phyloP scores from a whole-genome alignment of 2,113 vertebrate genomes.

The Lophotis ruficrista region DNA sequence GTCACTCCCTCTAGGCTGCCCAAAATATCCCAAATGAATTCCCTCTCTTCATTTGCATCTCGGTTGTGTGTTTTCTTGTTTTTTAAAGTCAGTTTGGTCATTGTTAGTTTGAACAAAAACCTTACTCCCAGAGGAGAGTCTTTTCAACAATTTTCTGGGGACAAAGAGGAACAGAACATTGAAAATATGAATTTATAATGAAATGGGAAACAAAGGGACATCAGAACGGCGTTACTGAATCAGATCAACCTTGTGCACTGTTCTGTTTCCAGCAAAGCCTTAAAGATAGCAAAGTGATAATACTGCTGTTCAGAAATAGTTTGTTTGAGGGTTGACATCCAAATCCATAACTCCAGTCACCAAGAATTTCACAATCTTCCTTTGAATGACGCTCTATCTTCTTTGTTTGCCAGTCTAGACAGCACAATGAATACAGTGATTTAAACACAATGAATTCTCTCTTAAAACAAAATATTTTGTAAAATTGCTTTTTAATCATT shows the following conservation, averaged over 20 bases:
- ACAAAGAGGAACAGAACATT: conserved; percentile 63
- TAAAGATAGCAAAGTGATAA: conserved; percentile 76
- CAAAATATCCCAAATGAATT: conserved; percentile 32
- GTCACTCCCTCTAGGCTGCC: not conserved
- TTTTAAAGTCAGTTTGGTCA: conserved; percentile 53
- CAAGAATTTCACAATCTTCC: conserved; percentile 65
- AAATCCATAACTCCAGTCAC: conserved; percentile 71
- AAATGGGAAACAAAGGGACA: conserved; percentile 68
- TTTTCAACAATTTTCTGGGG: conserved; percentile 59
- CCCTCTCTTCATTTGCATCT: conserved; percentile 13
- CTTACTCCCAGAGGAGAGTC: conserved; percentile 67
- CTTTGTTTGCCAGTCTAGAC: conserved; percentile 78
- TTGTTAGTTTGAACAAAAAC: conserved; percentile 70
- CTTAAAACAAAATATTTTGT: conserved; percentile 81
- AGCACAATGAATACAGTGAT: conserved; percentile 72
- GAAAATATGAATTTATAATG: conserved; percentile 77
- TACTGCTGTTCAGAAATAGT: conserved; percentile 72
- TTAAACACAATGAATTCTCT: conserved; percentile 80
- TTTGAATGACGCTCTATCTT: conserved; percentile 71
- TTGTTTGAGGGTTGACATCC: conserved; percentile 73
- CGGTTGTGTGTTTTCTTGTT: not conserved
- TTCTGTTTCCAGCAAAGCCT: conserved; percentile 42
- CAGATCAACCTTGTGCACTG: conserved; percentile 56
- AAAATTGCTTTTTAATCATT: conserved; percentile 80
- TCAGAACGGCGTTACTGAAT: conserved; percentile 35